Conservation (phyloP, 2,797 vertebrate species). For the Falco berigora region DNA sequence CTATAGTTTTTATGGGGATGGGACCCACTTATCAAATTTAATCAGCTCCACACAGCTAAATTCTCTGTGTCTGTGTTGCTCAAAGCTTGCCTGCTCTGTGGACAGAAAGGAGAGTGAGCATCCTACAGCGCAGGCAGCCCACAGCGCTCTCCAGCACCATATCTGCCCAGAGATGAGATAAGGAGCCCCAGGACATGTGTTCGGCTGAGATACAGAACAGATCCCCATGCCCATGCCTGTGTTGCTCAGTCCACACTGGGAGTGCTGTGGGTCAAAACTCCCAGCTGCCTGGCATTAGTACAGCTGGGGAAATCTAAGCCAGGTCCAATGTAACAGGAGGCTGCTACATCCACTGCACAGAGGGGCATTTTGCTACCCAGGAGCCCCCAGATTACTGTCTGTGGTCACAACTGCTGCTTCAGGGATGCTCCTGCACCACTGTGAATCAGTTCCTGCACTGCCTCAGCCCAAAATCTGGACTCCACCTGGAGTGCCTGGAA, state of each 20-base stretch:
- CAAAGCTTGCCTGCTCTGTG: neutral
- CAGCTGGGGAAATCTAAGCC: neutral
- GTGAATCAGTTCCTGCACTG: neutral
- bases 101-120: neutral
- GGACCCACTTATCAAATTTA: neutral
- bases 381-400: neutral
- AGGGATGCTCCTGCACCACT: neutral
- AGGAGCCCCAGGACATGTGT: neutral
- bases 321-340: rapidly evolving
- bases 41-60: neutral
- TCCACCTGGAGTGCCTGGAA: neutral
- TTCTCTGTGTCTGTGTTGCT: neutral
- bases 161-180: neutral
- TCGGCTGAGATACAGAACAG: neutral
- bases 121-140: neutral
- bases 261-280: neutral
- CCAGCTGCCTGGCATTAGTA: rapidly evolving
- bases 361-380: neutral
- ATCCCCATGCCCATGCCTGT: neutral
- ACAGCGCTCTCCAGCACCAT: neutral
- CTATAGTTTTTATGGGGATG: neutral
- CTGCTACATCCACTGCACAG: neutral
- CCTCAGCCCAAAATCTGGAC: neutral
- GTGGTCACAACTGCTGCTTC: neutral
- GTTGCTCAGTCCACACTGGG: neutral